Percentiles rank a stretch among this genome's conserved stretches.
Evolutionary conservation across 2,888 invertebrate genomes (phyloP).

Genomic region (Acrocyrtus sp.): DNA sequence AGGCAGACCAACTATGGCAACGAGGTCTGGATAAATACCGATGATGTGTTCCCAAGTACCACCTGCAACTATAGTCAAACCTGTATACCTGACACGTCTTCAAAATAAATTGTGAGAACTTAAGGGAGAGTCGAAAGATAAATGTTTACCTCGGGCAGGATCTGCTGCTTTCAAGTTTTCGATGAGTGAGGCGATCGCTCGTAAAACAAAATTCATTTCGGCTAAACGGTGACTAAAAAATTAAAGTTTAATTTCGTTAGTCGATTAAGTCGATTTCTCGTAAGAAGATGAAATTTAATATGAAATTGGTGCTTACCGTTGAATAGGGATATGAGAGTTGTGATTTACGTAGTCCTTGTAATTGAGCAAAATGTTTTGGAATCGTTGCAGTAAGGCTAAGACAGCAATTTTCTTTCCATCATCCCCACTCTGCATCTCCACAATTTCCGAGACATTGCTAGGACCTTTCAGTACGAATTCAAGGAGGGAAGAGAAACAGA

Average conservation of each 20-base stretch:
- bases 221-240: constrained; percentile 84
- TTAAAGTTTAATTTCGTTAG: too few relatives aligned
- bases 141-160: constrained; percentile 77
- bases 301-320: constrained; percentile 71
- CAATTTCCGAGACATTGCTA: constrained; percentile 68
- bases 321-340: constrained; percentile 86
- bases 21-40: constrained; percentile 88
- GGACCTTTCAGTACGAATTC: constrained; percentile 91
- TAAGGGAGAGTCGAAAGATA: constrained; percentile 1
- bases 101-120: background rate
- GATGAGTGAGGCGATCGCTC: constrained; percentile 91
- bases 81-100: too few relatives aligned
- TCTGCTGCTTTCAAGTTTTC: constrained; percentile 93
- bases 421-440: constrained; percentile 66
- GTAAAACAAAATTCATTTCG: constrained; percentile 95
- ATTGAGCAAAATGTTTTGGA: constrained; percentile 89
- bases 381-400: constrained; percentile 89
- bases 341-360: constrained; percentile 87
- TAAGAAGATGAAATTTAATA: too few relatives aligned
- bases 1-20: constrained; percentile 79
- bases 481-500: constrained; percentile 93
- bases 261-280: background rate
- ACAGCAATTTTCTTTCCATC: constrained; percentile 77
- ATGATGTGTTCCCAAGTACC: constrained; percentile 95
- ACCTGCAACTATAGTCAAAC: constrained; percentile 79